These are phyloP conservation scores for Athripsodes cinereus DNA, from an alignment of 2,888 invertebrate genomes.

Conservation along the genomic window DNA sequence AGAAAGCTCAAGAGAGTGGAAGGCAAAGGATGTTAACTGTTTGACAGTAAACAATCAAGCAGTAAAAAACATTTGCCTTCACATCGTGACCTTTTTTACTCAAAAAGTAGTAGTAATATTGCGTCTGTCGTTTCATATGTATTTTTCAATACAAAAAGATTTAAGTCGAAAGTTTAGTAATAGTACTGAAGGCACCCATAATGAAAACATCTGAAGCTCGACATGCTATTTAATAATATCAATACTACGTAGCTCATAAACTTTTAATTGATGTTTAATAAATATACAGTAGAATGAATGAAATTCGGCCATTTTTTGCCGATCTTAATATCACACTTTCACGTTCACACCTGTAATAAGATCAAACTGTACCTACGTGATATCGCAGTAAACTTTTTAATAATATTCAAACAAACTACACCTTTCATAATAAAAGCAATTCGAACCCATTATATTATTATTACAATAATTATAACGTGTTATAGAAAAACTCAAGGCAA, in stretches of 20 bases:
- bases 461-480: not conserved
- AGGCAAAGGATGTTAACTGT: too few species aligned
- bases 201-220: not conserved
- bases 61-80: too few species aligned
- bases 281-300: not conserved
- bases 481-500: not conserved
- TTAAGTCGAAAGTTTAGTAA: too few species aligned
- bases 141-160: too few species aligned
- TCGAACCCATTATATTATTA: not conserved
- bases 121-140: too few species aligned
- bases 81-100: too few species aligned
- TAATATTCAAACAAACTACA: not conserved
- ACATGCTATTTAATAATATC: not conserved
- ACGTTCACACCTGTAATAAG: not conserved
- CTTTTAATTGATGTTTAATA: not conserved
- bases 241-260: not conserved
- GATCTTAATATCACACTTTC: not conserved
- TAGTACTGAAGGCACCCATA: too few species aligned
- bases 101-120: too few species aligned
- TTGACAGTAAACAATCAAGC: too few species aligned
- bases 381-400: not conserved
- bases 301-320: not conserved
- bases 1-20: too few species aligned
- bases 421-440: not conserved
- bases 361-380: not conserved